Evolutionary conservation across 2,888 invertebrate species (phyloP), one percentile per base, ranked within the genome.

Genomic region (Megaustenia siamemsis): DNA sequence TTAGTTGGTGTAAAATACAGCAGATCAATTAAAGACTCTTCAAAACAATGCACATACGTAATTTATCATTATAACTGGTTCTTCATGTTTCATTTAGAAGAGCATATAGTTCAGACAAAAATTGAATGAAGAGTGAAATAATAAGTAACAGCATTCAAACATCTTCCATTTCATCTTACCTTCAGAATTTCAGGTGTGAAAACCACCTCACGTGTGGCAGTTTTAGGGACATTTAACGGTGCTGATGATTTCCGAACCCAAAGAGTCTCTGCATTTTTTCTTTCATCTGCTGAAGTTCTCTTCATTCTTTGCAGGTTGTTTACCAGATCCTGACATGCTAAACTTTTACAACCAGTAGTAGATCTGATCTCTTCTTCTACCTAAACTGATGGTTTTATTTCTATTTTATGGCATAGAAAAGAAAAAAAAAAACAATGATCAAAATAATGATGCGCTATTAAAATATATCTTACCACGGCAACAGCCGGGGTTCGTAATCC

Each of bases 111-210:
- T n/a, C n/a, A n/a, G n/a, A n/a, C n/a, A n/a, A n/a, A n/a, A n/a
- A n/a, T n/a, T n/a, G n/a, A n/a, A n/a, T n/a, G n/a, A n/a, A n/a
- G n/a, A 49, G 38, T 8, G 2, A 15, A 71, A 12, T 21, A 69
- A 69, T 24, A 69, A 35, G 12, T 38, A 71, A 68, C 10, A 15
- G 28, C 73, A 82, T 43, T 60, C 8, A 38, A 24, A 21, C 24
- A 66, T 66, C 18, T 40, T 66, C 18, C 35, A 12, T 8, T 3
- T 28, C 24, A 77, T 15, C 63, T 63, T 86, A 93, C 93, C 94
- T 97, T 96, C 88, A 93, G 85, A 79, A 97, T 95, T 92, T 97
- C 97, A 81, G 95, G 95, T n/a, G 96, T 96, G 88, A 98, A 94
- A 82, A 95, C 95, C 92, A 96, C 95, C 93, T 97, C 96, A 90